Conservation (phyloP, 2,113 vertebrate genomes). For the Alethe diademata region DNA sequence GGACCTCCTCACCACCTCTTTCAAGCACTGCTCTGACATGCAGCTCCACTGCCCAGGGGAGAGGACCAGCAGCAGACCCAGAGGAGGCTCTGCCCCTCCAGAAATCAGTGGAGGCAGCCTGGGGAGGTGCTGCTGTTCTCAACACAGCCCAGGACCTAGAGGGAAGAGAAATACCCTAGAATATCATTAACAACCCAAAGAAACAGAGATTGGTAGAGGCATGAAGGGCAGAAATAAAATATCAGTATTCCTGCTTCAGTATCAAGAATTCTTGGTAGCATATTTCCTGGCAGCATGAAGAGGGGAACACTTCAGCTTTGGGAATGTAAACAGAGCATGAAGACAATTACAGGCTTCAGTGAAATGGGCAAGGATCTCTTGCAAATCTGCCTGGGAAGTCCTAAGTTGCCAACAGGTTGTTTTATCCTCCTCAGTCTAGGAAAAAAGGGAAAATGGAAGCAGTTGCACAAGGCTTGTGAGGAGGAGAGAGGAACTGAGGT, state of each 20-base stretch:
- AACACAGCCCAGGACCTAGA: neutral
- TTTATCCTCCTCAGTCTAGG: neutral
- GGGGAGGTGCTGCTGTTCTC: neutral
- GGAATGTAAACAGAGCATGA: neutral
- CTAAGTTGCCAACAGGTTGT: neutral
- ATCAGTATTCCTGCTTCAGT: neutral
- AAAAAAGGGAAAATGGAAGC: neutral
- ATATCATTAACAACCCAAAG: neutral
- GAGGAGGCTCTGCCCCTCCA: neutral
- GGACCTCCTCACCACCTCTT: neutral
- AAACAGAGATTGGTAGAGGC: neutral
- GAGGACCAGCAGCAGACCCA: neutral
- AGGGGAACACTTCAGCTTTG: neutral
- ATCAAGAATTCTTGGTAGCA: neutral
- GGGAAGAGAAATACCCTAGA: neutral
- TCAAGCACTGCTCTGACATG: neutral
- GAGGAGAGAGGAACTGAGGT: neutral
- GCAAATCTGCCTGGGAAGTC: neutral
- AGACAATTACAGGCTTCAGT: neutral
- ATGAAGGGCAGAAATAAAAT: neutral
- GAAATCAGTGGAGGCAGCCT: accelerated
- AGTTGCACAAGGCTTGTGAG: neutral
- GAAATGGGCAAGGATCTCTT: neutral
- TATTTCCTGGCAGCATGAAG: neutral
- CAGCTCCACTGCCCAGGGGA: neutral